Base-by-base conservation (phyloP, 2,113 vertebrate genomes). In the Synchiropus splendidus region DNA sequence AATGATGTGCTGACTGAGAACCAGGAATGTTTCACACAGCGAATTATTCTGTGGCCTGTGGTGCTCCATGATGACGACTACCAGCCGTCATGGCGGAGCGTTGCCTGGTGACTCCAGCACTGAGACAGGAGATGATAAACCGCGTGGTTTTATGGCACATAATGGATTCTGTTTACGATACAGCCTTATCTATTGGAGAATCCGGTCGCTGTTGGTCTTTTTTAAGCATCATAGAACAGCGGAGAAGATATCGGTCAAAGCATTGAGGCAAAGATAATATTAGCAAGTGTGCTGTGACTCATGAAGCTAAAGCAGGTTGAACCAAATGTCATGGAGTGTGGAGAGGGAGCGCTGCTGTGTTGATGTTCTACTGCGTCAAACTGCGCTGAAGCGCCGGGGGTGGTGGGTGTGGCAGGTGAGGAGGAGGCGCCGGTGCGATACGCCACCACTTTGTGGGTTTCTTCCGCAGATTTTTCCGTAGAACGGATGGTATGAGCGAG, bases 401-500 rank as follows among this genome's bases (percentile, higher is more conserved):
- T 31, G 5, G 74, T 58, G 4, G 60, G 58, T 45, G 52, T 21
- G 71, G 51, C 45, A 48, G 67, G 58, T 38, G 51, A 2, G 39
- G 32, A 5, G 45, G 51, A 16, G 62, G 69, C 36, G 67, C 58
- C 1, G 58, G 61, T 36, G 73, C 50, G 1, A 82, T 54, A 15
- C 58, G 64, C 50, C 61, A 74, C 31, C 49, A 18, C 45, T 66
- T 43, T 16, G 18, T 51, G 5, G 53, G 45, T 30, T 47, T 62
- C 30, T 53, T 50, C 1, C 51, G 41, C 32, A 45, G 17, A 31
- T 48, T 37, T 42, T 67, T 61, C 1, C 18, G 45, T 8, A 74
- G 33, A 45, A 69, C 58, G 11, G 59, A 46, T 5, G 77, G 74
- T 45, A 84, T 50, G 9, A 82, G 72, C 35, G 64, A 70, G 17